Evolutionary conservation across 2,888 invertebrate species (phyloP), one percentile per base, ranked within the genome.

Genomic region (Drosophila maculinotata): DNA sequence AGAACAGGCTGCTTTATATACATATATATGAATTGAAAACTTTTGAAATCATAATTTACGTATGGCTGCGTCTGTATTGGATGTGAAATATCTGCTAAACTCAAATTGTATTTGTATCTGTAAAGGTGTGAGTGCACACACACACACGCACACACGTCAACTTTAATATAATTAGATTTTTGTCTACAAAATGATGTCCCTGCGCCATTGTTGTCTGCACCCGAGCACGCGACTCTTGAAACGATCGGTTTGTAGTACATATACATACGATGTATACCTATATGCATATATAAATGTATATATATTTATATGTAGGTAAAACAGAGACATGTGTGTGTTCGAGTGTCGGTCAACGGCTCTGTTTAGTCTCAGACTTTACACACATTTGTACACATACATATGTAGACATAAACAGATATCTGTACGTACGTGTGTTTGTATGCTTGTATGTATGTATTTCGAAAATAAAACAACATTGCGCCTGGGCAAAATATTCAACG

Each of bases 121-220:
- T 42, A 5, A 12, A 8, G 20, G 2, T n/a, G 9, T 45, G 8
- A 31, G 17, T 31, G n/a, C 17, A n/a, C 17, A 31, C 12, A 12
- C 30, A 41, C 25, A 14, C 30, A 17, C 17, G 8, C 17, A 31
- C 12, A 12, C 30, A 41, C 25, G 25, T 56, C n/a, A 36, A 30
- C 26, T 17, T 38, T 48, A 53, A 39, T 64, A 64, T 56, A 67
- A 52, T 66, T 68, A 59, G 67, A 66, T 56, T 17, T 51, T 57
- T 51, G 25, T 51, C 25, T 56, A 30, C 23, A 38, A 44, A 33
- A 15, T 23, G 7, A 10, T 49, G 41, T 33, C 23, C 26, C 35
- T 41, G 31, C 36, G 26, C 33, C 33, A 56, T 25, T 38, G 42
- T 49, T 57, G 33, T 51, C 15, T 58, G 58, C 36, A 51, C 4